phyloP scores from a whole-genome alignment of 2,113 vertebrate genomes.

The Malaclemys terrapin region DNA sequence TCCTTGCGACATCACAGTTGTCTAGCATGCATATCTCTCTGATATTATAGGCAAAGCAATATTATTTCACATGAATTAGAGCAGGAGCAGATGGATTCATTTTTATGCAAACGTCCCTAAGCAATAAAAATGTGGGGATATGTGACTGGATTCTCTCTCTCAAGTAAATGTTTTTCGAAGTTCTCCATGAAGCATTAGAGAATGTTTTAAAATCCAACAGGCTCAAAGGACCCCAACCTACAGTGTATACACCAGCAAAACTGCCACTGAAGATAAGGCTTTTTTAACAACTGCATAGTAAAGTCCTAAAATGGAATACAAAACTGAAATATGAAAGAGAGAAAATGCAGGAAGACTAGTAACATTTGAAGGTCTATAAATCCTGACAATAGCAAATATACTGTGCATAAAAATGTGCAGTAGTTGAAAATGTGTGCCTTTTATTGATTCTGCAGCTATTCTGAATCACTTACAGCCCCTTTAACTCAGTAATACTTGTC shows the following conservation, averaged over 20 bases:
- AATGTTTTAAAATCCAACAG: not conserved
- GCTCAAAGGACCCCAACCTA: not conserved
- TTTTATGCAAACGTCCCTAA: not conserved
- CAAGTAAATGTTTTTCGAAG: not conserved
- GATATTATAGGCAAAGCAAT: not conserved
- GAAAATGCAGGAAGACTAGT: not conserved
- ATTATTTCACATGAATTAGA: rapidly evolving
- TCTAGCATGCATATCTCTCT: rapidly evolving
- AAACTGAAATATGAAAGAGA: not conserved
- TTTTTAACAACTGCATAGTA: not conserved
- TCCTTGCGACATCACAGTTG: not conserved
- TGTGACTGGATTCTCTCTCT: not conserved
- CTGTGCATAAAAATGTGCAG: not conserved
- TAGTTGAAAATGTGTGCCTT: not conserved
- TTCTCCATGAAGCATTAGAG: not conserved
- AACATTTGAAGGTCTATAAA: not conserved
- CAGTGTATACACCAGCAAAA: not conserved
- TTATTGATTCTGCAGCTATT: constrained; percentile 3
- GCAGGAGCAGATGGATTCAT: not conserved
- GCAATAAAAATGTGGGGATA: not conserved
- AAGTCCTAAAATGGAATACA: not conserved
- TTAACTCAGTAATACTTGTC: not conserved
- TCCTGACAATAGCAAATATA: constrained; percentile 14
- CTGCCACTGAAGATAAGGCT: not conserved
- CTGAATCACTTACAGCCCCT: not conserved